Evolutionary conservation across 35 echinoderm and acorn worm genomes (phyloP).

Genomic region (Lytechinus pictus): DNA sequence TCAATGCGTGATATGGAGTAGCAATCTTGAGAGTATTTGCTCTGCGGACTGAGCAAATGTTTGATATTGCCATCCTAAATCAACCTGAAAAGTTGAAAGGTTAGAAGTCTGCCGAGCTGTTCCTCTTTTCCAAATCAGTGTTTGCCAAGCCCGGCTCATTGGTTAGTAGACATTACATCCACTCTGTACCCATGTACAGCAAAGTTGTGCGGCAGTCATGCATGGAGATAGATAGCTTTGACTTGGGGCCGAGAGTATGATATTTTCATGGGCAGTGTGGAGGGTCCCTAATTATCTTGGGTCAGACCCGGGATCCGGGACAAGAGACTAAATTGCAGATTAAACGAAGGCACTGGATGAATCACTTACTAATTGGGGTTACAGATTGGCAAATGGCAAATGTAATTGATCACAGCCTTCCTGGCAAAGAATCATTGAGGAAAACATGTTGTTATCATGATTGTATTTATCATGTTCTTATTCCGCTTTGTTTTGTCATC

Average conservation of each 20-base stretch:
- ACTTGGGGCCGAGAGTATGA: not conserved
- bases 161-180: not conserved
- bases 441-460: no score
- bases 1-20: not conserved
- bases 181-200: not conserved
- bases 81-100: not conserved
- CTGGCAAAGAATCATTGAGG: not conserved
- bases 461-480: no score
- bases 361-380: conserved; percentile 2
- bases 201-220: not conserved
- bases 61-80: not conserved
- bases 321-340: conserved; percentile 3
- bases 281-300: not conserved
- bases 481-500: no score
- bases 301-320: not conserved
- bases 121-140: not conserved
- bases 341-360: conserved; percentile 17
- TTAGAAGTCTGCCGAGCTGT: not conserved
- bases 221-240: not conserved
- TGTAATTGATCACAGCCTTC: not conserved
- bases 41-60: not conserved
- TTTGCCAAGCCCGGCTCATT: not conserved
- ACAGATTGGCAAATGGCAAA: not conserved
- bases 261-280: not conserved
- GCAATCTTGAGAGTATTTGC: not conserved